Percentiles rank a stretch among this genome's conserved stretches.
Evolutionary conservation across 2,113 vertebrate genomes (phyloP).

Genomic region (Galeopterus variegatus): DNA sequence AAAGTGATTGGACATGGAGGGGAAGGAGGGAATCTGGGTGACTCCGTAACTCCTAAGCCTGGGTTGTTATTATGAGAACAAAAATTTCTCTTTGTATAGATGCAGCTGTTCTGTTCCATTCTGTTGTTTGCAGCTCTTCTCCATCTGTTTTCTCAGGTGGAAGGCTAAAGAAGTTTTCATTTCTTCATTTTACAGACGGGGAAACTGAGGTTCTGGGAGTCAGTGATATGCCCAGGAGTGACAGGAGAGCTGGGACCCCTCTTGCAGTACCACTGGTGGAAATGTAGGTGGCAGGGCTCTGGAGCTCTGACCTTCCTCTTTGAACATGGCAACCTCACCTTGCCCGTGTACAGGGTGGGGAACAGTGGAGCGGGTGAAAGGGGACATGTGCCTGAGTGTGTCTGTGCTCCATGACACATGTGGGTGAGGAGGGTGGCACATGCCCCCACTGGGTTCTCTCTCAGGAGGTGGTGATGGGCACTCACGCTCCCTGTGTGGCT

Average conservation of each 20-base stretch:
- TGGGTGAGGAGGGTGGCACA: neutral
- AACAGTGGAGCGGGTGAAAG: too few relatives aligned
- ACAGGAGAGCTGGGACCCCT: neutral
- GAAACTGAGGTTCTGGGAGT: neutral
- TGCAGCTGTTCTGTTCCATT: neutral
- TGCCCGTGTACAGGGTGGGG: neutral
- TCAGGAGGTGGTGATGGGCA: conserved; percentile 35
- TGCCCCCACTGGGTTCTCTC: neutral
- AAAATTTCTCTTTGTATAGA: neutral
- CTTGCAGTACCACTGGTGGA: neutral
- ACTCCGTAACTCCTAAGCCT: neutral
- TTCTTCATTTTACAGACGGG: conserved; percentile 26
- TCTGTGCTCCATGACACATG: fast-evolving
- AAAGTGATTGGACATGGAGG: fast-evolving
- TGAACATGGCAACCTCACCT: neutral
- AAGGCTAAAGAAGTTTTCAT: neutral
- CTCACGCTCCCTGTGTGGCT: conserved; percentile 48
- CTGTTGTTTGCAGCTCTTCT: neutral
- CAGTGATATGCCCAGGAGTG: neutral
- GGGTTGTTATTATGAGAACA: neutral
- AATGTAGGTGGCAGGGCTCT: neutral
- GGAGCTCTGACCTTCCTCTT: neutral
- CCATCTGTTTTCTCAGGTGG: neutral
- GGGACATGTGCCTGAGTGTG: fast-evolving
- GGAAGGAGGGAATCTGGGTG: neutral